phyloP scores from a whole-genome alignment of 2,888 invertebrate genomes.

The Agelastica alni region DNA sequence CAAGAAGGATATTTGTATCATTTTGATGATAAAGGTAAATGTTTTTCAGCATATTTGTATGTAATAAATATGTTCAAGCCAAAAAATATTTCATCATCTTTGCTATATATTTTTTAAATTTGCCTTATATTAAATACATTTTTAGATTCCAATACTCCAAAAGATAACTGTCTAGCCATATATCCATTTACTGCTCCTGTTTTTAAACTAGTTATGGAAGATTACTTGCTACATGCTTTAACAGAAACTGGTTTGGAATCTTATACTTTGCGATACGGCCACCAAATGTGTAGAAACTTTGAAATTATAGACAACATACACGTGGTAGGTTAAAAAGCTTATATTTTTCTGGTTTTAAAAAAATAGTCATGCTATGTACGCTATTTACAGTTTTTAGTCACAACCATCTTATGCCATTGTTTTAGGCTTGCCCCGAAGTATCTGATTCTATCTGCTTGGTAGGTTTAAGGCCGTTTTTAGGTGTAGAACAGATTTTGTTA shows the following conservation, averaged over 20 bases:
- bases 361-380: not conserved
- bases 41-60: too few relatives aligned
- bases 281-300: conserved; percentile 61
- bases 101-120: too few relatives aligned
- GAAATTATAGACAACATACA: conserved; percentile 57
- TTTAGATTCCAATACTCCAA: conserved; percentile 42
- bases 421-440: conserved; percentile 61
- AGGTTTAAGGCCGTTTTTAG: conserved; percentile 70
- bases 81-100: too few relatives aligned
- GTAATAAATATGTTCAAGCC: too few relatives aligned
- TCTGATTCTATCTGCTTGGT: conserved; percentile 69
- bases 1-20: conserved; percentile 77
- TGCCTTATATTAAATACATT: too few relatives aligned
- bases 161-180: conserved; percentile 63
- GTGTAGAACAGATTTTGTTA: conserved; percentile 61
- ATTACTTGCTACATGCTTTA: conserved; percentile 71
- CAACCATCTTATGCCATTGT: conserved; percentile 20
- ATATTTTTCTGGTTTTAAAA: too few relatives aligned
- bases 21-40: conserved; percentile 59
- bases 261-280: conserved; percentile 70
- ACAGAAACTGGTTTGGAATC: conserved; percentile 78
- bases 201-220: conserved; percentile 67
- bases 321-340: conserved; percentile 54
- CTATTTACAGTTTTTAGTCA: conserved; percentile 6
- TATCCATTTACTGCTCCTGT: conserved; percentile 77